Base-by-base conservation (phyloP, 1,140 invertebrate genomes). In the Procambarus virginalis region DNA sequence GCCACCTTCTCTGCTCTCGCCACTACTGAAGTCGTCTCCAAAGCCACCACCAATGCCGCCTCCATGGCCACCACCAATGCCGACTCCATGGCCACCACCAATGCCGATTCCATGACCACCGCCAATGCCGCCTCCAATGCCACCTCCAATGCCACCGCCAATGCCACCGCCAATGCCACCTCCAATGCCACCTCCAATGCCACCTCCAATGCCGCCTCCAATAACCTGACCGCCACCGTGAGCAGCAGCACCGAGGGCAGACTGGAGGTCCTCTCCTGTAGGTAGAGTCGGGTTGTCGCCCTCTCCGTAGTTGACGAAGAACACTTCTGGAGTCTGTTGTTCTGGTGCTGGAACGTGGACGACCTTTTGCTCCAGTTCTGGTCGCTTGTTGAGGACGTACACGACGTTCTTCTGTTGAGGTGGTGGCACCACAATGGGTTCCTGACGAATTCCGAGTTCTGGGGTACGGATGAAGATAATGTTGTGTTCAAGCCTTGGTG, bases 351-450 rank as follows among this genome's bases (percentile, higher is more conserved):
- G 91, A 0, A 92, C 64, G 17, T 92, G 79, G 82, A 92, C 85
- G 84, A 92, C 84, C 68, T 91, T 75, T 8, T 84, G 91, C 34
- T 79, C 75, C 6, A 79, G 73, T 9, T 92, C 79, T 45, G 82
- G 81, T 22, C 81, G 45, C 86, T 91, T 91, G 91, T 79, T 91
- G 73, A 92, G 91, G 22, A 92, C 89, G 73, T 92, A 92, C 22
- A 92, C 86, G 22, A 91, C 89, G 77, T 90, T 89, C 64, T 91
- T 91, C 70, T 89, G 86, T 51, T 89, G 91, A 4, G 91, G 89
- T 20, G 91, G 91, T 73, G 91, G 91, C 46, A 92, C 79, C 55
- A 92, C 89, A 60, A 92, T 81, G 48, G 91, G 91, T 73, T 89
- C 73, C 76, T 75, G 81, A 6, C 55, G 51, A 14, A 9, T 64